Evolutionary conservation across 1,140 invertebrate species (phyloP), one percentile per base, ranked within the genome.

Genomic region (Dendroctonus ponderosae): DNA sequence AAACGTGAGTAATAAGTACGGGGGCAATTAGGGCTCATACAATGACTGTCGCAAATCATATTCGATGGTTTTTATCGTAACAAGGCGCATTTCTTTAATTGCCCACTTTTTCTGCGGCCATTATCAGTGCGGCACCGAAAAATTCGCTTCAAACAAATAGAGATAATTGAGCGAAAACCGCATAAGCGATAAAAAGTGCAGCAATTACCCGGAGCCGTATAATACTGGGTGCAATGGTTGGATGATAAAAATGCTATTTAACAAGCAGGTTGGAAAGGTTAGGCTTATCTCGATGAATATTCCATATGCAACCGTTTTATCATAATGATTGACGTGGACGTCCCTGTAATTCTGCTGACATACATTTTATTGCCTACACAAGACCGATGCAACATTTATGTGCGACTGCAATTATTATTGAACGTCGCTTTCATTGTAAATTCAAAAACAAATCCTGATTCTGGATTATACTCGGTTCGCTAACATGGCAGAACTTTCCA

Each of bases 331-430:
- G 57, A 60, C 57, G 26, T 60, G 44, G 43, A 60, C 26, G 57
- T 60, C 57, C 57, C 57, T 60, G 43, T 60, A 60, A 58, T 60
- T 60, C 44, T 60, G 43, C n/a, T 60, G 57, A 60, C 57, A 60
- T 49, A 59, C 57, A 60, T 60, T 60, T 60, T 9, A 60, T 37
- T 46, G 14, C 11, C 57, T 48, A 60, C 57, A 60, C 44, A 60
- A 60, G 38, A n/a, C 43, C 49, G 7, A 49, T 37, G 44, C 44
- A 49, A 48, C 49, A 48, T 60, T 60, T 49, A 49, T 60, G 57
- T 37, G 6, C 37, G 42, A 60, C 48, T 44, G 42, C 40, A 15
- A 11, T 56, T 56, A 58, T 58, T 58, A 44, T 44, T 58, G 11
- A 42, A 8, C 56, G 39, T n/a, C 39, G 15, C 42, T 58, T 43